Evolutionary conservation across 1,140 invertebrate species (phyloP).

Genomic region (Polypedilum pembai): DNA sequence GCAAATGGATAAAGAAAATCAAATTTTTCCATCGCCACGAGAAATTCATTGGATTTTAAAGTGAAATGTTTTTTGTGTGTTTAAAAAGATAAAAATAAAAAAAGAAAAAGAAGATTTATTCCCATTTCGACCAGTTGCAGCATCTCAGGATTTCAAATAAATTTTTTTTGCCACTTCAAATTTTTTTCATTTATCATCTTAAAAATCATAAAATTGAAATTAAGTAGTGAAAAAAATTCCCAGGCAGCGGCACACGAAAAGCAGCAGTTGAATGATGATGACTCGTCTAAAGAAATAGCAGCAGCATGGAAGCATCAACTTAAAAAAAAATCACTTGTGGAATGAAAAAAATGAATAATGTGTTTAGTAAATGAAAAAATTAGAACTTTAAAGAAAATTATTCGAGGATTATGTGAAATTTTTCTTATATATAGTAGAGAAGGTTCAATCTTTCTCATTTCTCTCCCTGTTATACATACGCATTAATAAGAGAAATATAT

Average conservation of each 20-base stretch:
- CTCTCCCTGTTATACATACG: not conserved
- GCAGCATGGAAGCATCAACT: not conserved
- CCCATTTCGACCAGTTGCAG: constrained; percentile 2
- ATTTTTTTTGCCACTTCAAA: not conserved
- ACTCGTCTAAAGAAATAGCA: no score
- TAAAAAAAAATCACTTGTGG: not conserved
- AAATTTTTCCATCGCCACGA: not conserved
- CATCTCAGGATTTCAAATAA: not conserved
- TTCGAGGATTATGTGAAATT: constrained; percentile 25
- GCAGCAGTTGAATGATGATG: no score
- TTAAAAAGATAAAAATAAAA: not conserved
- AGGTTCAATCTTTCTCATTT: not conserved
- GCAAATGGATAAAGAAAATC: not conserved
- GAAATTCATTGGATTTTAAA: not conserved
- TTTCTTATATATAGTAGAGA: not conserved
- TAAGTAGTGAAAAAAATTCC: not conserved
- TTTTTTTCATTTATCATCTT: not conserved
- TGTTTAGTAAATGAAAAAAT: constrained; percentile 21
- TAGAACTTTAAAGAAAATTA: constrained; percentile 20
- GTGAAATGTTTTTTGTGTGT: not conserved
- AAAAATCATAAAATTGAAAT: not conserved
- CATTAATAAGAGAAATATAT: not conserved
- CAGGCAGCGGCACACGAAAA: not conserved
- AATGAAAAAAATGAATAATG: constrained; percentile 13
- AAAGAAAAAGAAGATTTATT: not conserved